Percentiles rank a stretch among this genome's conserved stretches.
Evolutionary conservation across 2,888 invertebrate species (phyloP).

Genomic region (Schizotus pectinicornis): DNA sequence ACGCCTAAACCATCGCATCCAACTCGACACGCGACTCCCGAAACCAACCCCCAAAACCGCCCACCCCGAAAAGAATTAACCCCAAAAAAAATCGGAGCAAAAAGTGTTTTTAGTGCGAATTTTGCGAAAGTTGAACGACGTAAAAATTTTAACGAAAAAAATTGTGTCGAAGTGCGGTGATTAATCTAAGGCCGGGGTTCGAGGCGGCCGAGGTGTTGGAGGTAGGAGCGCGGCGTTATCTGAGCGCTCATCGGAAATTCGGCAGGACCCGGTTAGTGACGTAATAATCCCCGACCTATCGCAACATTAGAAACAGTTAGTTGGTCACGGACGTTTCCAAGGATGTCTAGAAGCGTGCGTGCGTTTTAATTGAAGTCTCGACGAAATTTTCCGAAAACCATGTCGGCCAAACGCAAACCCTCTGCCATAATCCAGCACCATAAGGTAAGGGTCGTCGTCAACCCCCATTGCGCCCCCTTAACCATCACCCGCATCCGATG

Average conservation of each 20-base stretch:
- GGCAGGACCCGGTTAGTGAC: slow-evolving; percentile 38
- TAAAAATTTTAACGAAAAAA: too few species aligned
- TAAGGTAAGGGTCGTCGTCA: slow-evolving; percentile 50
- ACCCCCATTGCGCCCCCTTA: slow-evolving; percentile 12
- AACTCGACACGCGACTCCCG: slow-evolving; percentile 6
- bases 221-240: not conserved
- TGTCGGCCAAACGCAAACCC: slow-evolving; percentile 79
- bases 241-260: slow-evolving; percentile 22
- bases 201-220: not conserved
- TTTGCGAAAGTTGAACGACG: too few species aligned
- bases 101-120: too few species aligned
- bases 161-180: too few species aligned
- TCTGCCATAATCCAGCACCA: slow-evolving; percentile 75
- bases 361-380: slow-evolving; percentile 9
- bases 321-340: slow-evolving; percentile 54
- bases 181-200: not conserved
- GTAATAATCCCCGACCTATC: slow-evolving; percentile 51
- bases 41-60: slow-evolving; percentile 2
- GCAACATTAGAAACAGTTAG: slow-evolving; percentile 56
- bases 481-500: too few species aligned
- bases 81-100: too few species aligned
- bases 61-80: not conserved
- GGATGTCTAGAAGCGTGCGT: slow-evolving; percentile 39
- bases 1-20: slow-evolving; percentile 5
- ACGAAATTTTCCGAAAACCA: slow-evolving; percentile 46